Percentiles rank a stretch among this genome's conserved stretches.
Conservation (phyloP, 2,113 vertebrate species). For the Noctilio leporinus region DNA sequence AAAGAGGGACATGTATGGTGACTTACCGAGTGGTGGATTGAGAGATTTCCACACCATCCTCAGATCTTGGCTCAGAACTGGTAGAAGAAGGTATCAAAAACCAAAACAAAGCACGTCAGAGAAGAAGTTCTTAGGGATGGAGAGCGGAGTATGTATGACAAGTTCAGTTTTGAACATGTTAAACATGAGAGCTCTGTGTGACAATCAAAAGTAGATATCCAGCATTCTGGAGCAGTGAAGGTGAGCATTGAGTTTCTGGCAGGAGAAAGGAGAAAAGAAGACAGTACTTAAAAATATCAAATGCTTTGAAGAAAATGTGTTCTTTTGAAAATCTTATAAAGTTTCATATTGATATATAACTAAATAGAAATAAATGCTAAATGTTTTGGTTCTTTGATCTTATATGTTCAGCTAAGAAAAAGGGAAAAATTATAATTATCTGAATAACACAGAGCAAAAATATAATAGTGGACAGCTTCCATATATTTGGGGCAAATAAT, state of each 20-base stretch:
- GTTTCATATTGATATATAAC: not conserved
- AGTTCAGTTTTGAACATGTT: not conserved
- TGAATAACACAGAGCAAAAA: not conserved
- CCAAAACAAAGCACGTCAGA: not conserved
- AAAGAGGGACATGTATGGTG: not conserved
- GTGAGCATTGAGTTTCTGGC: not conserved
- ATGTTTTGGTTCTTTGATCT: not conserved
- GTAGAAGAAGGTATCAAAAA: not conserved
- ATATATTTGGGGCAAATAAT: not conserved
- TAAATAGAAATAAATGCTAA: not conserved
- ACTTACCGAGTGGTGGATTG: not conserved
- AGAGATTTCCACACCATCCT: not conserved
- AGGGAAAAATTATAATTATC: not conserved
- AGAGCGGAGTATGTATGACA: not conserved
- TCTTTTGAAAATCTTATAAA: not conserved
- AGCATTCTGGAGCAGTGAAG: not conserved
- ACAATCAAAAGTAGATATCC: not conserved
- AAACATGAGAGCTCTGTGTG: not conserved
- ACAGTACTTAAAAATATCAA: not conserved
- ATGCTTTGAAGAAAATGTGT: not conserved
- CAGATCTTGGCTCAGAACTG: not conserved
- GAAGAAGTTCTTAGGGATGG: not conserved
- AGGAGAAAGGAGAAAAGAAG: not conserved
- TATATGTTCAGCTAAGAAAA: not conserved
- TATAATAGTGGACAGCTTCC: not conserved